phyloP scores from a whole-genome alignment of 2,888 invertebrate species.

The Ernsta delagoae region DNA sequence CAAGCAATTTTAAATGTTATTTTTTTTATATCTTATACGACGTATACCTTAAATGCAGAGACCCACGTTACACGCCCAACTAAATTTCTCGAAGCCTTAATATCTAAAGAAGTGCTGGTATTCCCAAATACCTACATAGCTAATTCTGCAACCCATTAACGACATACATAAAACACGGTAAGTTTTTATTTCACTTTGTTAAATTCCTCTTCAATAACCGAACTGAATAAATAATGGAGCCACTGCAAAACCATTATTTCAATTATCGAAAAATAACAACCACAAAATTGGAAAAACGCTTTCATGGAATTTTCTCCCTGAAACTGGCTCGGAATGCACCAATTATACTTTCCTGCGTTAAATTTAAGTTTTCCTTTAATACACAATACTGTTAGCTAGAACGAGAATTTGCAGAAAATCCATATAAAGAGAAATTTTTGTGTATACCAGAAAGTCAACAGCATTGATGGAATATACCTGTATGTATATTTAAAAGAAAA shows the following conservation, averaged over 20 bases:
- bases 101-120: too few relatives aligned
- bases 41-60: too few relatives aligned
- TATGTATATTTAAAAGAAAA: too few relatives aligned
- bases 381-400: neutral
- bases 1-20: too few relatives aligned
- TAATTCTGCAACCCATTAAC: too few relatives aligned
- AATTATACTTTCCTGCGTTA: neutral
- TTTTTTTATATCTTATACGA: too few relatives aligned
- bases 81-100: too few relatives aligned
- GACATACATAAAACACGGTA: neutral
- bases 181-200: neutral
- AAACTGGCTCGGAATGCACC: constrained; percentile 2
- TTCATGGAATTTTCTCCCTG: constrained; percentile 2
- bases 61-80: too few relatives aligned
- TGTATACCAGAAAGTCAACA: neutral
- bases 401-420: neutral
- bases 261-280: neutral
- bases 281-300: constrained; percentile 6
- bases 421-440: neutral
- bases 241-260: constrained; percentile 2
- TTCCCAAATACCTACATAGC: too few relatives aligned
- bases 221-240: neutral
- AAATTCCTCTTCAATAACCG: neutral
- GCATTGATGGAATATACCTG: neutral
- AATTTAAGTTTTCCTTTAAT: constrained; percentile 7